These are phyloP conservation scores for Drosophila fungiperda DNA, from an alignment of 2,888 invertebrate genomes.

Conservation along the genomic window DNA sequence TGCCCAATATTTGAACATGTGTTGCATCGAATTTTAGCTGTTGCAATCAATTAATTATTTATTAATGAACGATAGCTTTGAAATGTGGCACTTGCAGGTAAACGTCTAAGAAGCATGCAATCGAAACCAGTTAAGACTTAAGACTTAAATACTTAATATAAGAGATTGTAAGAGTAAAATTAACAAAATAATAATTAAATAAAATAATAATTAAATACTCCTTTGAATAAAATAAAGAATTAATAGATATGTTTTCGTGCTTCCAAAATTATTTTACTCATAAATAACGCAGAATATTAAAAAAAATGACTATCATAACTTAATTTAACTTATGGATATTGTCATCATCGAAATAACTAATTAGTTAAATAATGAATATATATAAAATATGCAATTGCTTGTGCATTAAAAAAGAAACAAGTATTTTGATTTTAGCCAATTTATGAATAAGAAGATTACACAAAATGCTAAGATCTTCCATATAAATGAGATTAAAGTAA, in stretches of 20 bases:
- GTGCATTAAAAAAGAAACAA: background rate
- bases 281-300: background rate
- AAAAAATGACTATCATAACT: background rate
- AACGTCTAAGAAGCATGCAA: background rate
- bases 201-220: background rate
- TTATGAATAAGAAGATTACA: background rate
- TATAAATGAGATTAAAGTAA: background rate
- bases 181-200: background rate
- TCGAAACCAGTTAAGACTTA: background rate
- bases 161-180: background rate
- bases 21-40: slow-evolving; percentile 3
- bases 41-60: slow-evolving; percentile 2
- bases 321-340: background rate
- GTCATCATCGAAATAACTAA: background rate
- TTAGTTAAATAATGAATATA: background rate
- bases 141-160: background rate
- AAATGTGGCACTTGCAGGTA: background rate
- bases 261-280: background rate
- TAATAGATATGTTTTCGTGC: background rate
- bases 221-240: background rate
- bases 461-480: background rate
- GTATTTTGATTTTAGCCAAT: background rate
- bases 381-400: background rate
- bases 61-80: background rate
- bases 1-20: slow-evolving; percentile 6